These are phyloP conservation scores for Carcina quercana DNA, from an alignment of 2,888 invertebrate species.

Conservation along the genomic window DNA sequence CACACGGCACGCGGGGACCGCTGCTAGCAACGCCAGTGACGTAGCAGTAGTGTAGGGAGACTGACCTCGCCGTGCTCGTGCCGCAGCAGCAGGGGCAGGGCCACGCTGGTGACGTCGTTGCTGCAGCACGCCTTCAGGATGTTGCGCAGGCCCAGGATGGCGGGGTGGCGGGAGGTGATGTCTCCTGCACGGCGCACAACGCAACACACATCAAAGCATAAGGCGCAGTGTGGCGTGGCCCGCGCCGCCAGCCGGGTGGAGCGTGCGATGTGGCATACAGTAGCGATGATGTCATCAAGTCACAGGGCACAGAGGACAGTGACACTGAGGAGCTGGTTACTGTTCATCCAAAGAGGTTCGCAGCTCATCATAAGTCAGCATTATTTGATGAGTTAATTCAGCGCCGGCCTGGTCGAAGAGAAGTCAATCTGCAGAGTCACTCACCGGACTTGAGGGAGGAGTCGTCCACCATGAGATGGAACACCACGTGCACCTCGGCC, in stretches of 20 bases:
- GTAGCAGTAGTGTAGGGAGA: neutral
- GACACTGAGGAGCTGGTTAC: too few relatives aligned
- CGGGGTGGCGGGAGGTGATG: conserved; percentile 96
- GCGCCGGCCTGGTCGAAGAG: neutral
- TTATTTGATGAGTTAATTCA: too few relatives aligned
- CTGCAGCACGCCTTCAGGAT: conserved; percentile 96
- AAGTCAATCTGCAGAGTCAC: conserved; percentile 1
- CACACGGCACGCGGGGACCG: neutral
- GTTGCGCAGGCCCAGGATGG: conserved; percentile 94
- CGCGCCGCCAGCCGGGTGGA: too few relatives aligned
- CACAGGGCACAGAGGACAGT: too few relatives aligned
- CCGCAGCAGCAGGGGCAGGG: conserved; percentile 92
- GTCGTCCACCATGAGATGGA: conserved; percentile 96
- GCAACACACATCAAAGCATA: too few relatives aligned
- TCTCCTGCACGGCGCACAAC: too few relatives aligned
- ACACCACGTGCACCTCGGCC: conserved; percentile 94
- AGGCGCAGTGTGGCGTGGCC: too few relatives aligned
- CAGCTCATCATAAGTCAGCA: too few relatives aligned
- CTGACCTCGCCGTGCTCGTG: conserved; percentile 95
- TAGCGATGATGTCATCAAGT: too few relatives aligned
- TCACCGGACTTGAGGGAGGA: conserved; percentile 61
- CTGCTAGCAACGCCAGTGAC: neutral
- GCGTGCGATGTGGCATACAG: too few relatives aligned
- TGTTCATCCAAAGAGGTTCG: too few relatives aligned
- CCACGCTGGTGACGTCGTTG: conserved; percentile 93